Conservation (phyloP, 2,113 vertebrate genomes). For the Tetrax tetrax region DNA sequence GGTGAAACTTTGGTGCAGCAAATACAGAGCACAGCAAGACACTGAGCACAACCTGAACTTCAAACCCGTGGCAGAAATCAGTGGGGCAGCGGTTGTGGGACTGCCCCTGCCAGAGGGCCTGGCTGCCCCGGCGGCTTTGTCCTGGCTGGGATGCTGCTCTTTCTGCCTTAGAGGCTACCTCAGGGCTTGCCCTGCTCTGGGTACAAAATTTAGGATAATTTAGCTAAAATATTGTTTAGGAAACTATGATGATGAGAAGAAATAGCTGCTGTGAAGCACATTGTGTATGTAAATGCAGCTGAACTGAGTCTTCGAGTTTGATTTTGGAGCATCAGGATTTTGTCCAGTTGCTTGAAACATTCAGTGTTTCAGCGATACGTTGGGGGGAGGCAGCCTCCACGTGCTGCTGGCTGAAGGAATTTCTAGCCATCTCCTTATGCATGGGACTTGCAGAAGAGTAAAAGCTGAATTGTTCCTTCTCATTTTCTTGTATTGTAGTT, state of each 20-base stretch:
- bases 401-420: not conserved
- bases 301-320: not conserved
- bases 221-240: not conserved
- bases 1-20: not conserved
- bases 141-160: not conserved
- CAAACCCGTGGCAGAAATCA: not conserved
- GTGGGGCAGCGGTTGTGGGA: accelerated
- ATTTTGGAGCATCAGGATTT: not conserved
- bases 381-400: not conserved
- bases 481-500: not conserved
- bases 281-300: not conserved
- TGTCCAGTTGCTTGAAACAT: not conserved
- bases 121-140: not conserved
- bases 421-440: not conserved
- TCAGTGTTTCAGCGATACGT: not conserved
- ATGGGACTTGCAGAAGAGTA: not conserved
- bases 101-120: not conserved
- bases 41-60: not conserved
- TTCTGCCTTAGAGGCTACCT: not conserved
- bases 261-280: not conserved
- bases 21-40: not conserved
- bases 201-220: not conserved
- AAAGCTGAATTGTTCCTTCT: not conserved
- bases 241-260: not conserved
- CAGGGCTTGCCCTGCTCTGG: not conserved